Percentiles rank a stretch among this genome's conserved stretches.
Conservation (phyloP, 2,888 invertebrate genomes). For the Stenurella melanura region DNA sequence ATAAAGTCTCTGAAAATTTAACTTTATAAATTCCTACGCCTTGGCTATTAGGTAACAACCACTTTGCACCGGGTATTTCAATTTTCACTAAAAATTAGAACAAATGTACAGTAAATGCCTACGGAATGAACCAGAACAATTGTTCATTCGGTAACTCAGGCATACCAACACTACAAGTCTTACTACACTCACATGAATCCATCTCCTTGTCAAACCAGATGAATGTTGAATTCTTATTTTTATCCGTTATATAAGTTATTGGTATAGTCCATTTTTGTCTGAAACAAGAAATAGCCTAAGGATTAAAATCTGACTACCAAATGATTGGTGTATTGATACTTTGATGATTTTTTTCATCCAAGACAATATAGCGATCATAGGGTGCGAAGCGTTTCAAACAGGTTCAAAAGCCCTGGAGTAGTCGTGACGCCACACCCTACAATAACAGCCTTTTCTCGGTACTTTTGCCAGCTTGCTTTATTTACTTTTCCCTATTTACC, state of each 20-base stretch:
- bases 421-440: too few species aligned
- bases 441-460: too few species aligned
- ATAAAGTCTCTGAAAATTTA: constrained; percentile 82
- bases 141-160: too few species aligned
- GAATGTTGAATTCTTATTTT: constrained; percentile 46
- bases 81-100: constrained; percentile 73
- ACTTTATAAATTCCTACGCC: constrained; percentile 91
- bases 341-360: not conserved
- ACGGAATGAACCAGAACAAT: not conserved
- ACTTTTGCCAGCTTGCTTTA: too few species aligned
- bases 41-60: constrained; percentile 88
- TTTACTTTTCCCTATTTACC: too few species aligned
- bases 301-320: too few species aligned
- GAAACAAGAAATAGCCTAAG: constrained; percentile 62
- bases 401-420: too few species aligned
- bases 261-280: constrained; percentile 91
- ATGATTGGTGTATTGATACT: too few species aligned
- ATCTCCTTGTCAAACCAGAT: constrained; percentile 69
- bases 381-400: too few species aligned
- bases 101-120: not conserved
- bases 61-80: constrained; percentile 73
- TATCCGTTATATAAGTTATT: constrained; percentile 80
- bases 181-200: constrained; percentile 73
- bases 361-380: too few species aligned
- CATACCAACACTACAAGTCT: too few species aligned